Base-by-base conservation (phyloP, 2,113 vertebrate genomes). In the Semnopithecus entellus region DNA sequence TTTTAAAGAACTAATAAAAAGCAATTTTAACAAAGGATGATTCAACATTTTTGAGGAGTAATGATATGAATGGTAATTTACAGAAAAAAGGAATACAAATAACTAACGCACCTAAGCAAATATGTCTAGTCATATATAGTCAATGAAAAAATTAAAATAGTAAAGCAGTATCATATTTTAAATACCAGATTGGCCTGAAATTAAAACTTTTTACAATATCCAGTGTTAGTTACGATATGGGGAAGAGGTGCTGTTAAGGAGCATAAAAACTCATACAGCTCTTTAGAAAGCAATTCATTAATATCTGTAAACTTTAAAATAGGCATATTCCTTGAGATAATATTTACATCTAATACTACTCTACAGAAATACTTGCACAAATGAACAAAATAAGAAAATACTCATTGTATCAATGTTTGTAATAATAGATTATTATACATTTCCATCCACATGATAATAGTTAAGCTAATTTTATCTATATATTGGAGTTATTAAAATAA, bases 401-500 rank as follows among this genome's bases (percentile, higher is more conserved):
- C 80, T 48, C 57, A 68, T 50, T 72, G 5, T 59, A 61, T 90
- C 75, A 78, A 38, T 68, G 5, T 27, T 73, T 22, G 3, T 59
- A 55, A 76, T 85, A 66, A 85, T 78, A 80, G 95, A 95, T 75
- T 57, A 57, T 96, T 84, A 80, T 2, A 64, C 73, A 79, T 88
- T 52, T 57, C 11, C 22, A 84, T 30, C 4, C n/a, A 59, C 84
- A 64, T 80, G 1, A 32, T 59, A 93, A 88, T 18, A 50, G 18
- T 82, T 72, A 82, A 59, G 27, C 22, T 82, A 48, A 32, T 57
- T 32, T 16, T 61, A 32, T 32, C 12, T 13, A 13, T 32, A 84
- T 85, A 55, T 61, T 73, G 82, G 18, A 82, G 25, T 87, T 76
- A 75, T 50, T 38, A 18, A 80, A 90, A 64, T 64, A 12, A 64